Conservation (phyloP, 2,113 vertebrate species). For the Oreochromis spilurus region DNA sequence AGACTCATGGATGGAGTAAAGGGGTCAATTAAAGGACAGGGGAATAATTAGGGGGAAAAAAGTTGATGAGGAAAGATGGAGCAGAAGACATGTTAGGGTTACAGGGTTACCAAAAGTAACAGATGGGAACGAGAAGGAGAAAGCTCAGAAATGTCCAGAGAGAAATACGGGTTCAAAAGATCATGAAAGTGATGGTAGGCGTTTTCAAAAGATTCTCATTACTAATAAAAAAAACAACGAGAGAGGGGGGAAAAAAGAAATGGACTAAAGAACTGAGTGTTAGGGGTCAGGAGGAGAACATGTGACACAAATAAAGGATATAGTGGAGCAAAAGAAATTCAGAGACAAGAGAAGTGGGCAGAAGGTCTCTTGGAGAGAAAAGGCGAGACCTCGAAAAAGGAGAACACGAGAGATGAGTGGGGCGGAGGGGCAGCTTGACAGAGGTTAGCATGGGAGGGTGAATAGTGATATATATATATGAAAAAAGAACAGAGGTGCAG, state of each 20-base stretch:
- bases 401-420: constrained; percentile 30
- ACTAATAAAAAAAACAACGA: neutral
- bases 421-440: constrained; percentile 5
- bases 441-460: constrained; percentile 4
- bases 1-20: neutral
- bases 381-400: neutral
- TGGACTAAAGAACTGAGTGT: neutral
- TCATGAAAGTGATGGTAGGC: neutral
- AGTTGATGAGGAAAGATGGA: neutral
- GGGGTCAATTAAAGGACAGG: neutral
- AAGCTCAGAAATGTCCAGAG: constrained; percentile 4
- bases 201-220: neutral
- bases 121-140: constrained; percentile 23
- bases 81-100: neutral
- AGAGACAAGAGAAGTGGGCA: neutral
- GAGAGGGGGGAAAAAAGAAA: neutral
- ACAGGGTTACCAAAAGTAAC: constrained; percentile 27
- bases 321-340: neutral
- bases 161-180: constrained; percentile 29
- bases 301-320: neutral
- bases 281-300: constrained; percentile 6
- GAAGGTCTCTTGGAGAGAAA: constrained; percentile 4
- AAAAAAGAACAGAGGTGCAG: constrained; percentile 5
- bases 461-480: neutral
- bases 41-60: neutral